Base-by-base conservation (phyloP, 2,797 vertebrate genomes). In the Dicrostonyx torquatus region DNA sequence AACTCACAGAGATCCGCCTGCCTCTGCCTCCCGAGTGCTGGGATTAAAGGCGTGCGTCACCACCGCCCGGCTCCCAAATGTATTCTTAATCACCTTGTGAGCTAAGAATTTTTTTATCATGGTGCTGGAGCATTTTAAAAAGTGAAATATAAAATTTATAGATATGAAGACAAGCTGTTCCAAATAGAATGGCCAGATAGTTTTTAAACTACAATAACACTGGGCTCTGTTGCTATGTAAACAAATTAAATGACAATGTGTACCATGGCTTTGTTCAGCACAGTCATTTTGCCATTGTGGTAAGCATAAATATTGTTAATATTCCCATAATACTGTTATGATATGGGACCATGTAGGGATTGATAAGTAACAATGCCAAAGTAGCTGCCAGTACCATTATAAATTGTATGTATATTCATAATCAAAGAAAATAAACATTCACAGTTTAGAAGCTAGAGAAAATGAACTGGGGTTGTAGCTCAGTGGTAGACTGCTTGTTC, bases 121-220 rank as follows among this genome's bases (percentile, higher is more conserved):
- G 55, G 29, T 80, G 18, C 6, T 58, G 29, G 84, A 40, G 24
- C 40, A 58, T 90, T 90, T 93, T 84, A 66, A 72, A 80, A 80
- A 85, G 15, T 80, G 80, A 93, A 76, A 80, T 92, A 18, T 62
- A 76, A 82, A 91, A 83, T 72, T 84, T 29, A n/a, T 40, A 90
- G 43, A 34, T 58, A 77, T 0, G 14, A 45, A 87, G 68, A 50
- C 6, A 26, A 48, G 3, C 80, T 83, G 50, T 88, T 89, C 31
- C 50, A 29, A 85, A 31, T 87, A 75, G 7, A 45, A 2, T 31
- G 11, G n/a, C 53, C 34, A 78, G 40, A 31, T 53, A n/a, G 6
- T 24, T 15, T 93, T 87, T 26, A 58, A 94, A 72, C 55, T 1
- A 1, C 18, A 11, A 58, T 37, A 55, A 55, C 1, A 26, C 3